These are phyloP conservation scores for Eupithecia exiguata DNA, from an alignment of 2,888 invertebrate genomes.

Conservation along the genomic window DNA sequence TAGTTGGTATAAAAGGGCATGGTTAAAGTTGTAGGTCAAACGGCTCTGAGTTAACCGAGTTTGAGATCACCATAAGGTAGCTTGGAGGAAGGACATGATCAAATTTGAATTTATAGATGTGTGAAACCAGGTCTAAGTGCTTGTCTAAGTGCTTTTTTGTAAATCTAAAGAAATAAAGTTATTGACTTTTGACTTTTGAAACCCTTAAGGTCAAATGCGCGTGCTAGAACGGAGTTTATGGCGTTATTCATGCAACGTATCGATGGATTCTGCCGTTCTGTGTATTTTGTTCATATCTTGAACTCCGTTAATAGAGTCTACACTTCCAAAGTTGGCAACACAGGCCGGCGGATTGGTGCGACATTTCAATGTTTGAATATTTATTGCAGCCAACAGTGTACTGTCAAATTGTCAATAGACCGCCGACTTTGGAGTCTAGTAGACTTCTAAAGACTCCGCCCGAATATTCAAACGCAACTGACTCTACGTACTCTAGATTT, in stretches of 20 bases:
- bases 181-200: no score
- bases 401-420: no score
- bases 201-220: not conserved
- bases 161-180: no score
- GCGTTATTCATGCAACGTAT: not conserved
- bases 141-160: no score
- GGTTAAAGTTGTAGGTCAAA: slow-evolving; percentile 19
- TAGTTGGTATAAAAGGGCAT: slow-evolving; percentile 10
- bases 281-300: not conserved
- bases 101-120: not conserved
- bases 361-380: not conserved
- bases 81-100: not conserved
- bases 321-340: not conserved
- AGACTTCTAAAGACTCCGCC: no score
- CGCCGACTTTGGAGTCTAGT: no score
- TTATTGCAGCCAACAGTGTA: no score
- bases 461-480: no score
- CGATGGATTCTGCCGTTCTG: not conserved
- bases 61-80: not conserved
- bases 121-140: no score
- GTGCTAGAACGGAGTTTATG: not conserved
- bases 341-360: not conserved
- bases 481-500: no score
- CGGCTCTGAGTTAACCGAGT: not conserved
- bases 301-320: not conserved